These are phyloP conservation scores for Metallyticus violacea DNA, from an alignment of 2,888 invertebrate genomes.

Conservation along the genomic window DNA sequence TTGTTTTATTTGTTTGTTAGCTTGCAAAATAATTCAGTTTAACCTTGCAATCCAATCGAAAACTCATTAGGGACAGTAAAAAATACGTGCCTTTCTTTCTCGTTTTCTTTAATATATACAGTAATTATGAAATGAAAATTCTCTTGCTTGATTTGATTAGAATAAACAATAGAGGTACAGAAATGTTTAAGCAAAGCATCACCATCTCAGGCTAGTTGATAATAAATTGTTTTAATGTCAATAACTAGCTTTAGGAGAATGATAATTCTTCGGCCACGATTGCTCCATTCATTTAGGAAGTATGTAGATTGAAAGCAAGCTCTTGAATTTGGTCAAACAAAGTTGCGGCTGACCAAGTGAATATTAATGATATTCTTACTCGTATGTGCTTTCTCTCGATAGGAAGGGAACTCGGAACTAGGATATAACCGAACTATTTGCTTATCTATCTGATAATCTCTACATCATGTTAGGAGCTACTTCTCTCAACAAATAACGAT, in stretches of 20 bases:
- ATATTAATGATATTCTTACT: background rate
- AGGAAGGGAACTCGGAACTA: background rate
- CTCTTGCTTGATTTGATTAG: no score
- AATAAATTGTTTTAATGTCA: background rate
- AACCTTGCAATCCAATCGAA: no score
- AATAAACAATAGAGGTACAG: no score
- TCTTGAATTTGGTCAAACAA: background rate
- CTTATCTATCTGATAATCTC: background rate
- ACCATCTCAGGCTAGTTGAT: no score
- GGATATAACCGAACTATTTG: background rate
- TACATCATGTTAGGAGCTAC: background rate
- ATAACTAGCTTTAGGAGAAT: background rate
- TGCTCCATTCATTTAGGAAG: background rate
- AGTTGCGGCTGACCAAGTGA: background rate
- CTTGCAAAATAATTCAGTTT: no score
- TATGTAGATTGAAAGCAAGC: background rate
- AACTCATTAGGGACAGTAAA: no score
- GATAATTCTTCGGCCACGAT: background rate
- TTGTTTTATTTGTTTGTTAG: no score
- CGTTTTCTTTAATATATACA: no score
- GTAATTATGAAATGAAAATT: no score
- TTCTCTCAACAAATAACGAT: no score
- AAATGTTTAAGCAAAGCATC: no score
- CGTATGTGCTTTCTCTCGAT: background rate
- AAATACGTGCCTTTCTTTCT: no score